Conservation (phyloP, 2,797 vertebrate genomes). For the Clarias platycephalus region DNA sequence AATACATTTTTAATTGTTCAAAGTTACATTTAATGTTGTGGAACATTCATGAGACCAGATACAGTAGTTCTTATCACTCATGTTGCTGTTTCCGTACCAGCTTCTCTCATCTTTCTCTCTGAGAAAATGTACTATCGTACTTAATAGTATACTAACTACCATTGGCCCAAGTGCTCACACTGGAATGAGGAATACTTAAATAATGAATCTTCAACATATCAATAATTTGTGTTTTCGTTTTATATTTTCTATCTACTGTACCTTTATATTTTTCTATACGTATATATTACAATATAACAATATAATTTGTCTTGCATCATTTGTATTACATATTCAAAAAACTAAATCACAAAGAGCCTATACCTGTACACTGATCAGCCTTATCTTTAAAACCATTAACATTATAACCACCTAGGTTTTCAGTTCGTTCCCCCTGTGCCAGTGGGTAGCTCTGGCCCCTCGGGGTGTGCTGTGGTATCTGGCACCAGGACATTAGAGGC, state of each 20-base stretch:
- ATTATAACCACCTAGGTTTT: too few relatives aligned
- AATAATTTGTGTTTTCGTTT: not conserved
- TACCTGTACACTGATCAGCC: too few relatives aligned
- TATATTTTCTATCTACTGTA: too few relatives aligned
- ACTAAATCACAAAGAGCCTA: not conserved
- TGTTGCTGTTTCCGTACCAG: not conserved
- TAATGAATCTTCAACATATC: not conserved
- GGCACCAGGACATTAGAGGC: too few relatives aligned
- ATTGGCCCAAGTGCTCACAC: not conserved
- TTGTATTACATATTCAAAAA: not conserved
- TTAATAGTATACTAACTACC: not conserved
- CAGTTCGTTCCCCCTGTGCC: too few relatives aligned
- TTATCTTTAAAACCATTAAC: too few relatives aligned
- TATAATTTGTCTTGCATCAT: not conserved
- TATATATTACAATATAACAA: not conserved
- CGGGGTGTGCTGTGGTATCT: too few relatives aligned
- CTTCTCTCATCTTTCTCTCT: not conserved
- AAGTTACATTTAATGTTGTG: not conserved
- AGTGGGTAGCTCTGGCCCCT: too few relatives aligned
- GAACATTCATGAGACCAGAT: not conserved
- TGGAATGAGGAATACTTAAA: not conserved
- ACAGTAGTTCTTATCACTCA: not conserved
- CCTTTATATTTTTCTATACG: too few relatives aligned
- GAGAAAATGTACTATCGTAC: not conserved
- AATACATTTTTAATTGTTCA: not conserved